phyloP scores from a whole-genome alignment of 2,113 vertebrate genomes.

The Zapornia atra region DNA sequence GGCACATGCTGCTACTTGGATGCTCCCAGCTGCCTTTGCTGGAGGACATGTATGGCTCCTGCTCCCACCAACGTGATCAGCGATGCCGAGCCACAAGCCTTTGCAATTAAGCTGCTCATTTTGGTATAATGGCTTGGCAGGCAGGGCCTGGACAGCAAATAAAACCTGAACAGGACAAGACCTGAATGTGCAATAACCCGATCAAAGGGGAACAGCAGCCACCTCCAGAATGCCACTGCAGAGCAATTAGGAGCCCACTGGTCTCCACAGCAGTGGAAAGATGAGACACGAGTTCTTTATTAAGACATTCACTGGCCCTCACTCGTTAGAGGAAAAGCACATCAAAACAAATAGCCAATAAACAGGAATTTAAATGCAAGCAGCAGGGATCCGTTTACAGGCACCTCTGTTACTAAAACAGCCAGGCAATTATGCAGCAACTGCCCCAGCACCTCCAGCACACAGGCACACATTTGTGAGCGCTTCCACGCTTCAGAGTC shows the following conservation, averaged over 20 bases:
- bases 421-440: rapidly evolving
- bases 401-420: rapidly evolving
- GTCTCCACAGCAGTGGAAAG: rapidly evolving
- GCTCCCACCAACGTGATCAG: rapidly evolving
- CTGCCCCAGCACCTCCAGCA: neutral
- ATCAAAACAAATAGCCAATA: neutral
- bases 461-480: rapidly evolving
- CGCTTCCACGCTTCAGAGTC: rapidly evolving
- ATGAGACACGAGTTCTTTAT: neutral
- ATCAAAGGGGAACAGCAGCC: neutral
- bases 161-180: neutral
- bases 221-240: neutral
- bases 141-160: neutral
- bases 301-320: neutral
- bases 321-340: neutral
- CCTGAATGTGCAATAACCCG: neutral
- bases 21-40: neutral
- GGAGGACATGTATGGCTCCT: neutral
- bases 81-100: neutral
- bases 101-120: neutral
- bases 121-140: neutral
- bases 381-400: neutral
- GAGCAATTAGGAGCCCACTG: neutral
- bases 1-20: rapidly evolving
- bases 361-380: neutral